These are phyloP conservation scores for Neopipo cinnamomea DNA, from an alignment of 2,113 vertebrate species.

Conservation along the genomic window DNA sequence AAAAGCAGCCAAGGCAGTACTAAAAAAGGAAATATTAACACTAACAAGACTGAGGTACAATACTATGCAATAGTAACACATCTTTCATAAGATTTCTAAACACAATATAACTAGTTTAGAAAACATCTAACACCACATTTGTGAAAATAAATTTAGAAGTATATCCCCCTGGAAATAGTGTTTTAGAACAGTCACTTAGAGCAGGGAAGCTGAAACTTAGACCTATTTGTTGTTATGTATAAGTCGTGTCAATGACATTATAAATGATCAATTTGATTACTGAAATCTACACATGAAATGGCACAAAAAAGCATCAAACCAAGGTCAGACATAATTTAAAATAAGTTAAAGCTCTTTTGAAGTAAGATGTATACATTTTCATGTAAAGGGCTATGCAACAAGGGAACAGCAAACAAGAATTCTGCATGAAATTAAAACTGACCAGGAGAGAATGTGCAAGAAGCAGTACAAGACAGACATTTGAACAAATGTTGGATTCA, in stretches of 20 bases:
- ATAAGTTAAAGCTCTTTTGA: neutral
- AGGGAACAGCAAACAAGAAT: neutral
- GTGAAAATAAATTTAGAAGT: conserved; percentile 35
- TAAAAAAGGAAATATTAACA: neutral
- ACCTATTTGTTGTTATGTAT: conserved; percentile 15
- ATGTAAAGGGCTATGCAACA: neutral
- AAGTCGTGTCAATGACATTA: neutral
- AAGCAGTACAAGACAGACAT: conserved; percentile 15
- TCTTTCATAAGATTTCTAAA: conserved; percentile 57
- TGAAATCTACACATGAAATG: neutral
- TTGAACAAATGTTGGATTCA: conserved; percentile 20
- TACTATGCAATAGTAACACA: conserved; percentile 48
- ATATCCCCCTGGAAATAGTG: conserved; percentile 40
- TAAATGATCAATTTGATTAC: neutral
- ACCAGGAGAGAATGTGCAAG: neutral
- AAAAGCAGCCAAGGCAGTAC: conserved; percentile 51
- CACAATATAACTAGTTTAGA: conserved; percentile 52
- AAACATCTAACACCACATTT: conserved; percentile 49
- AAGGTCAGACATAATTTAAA: neutral
- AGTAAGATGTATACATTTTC: neutral
- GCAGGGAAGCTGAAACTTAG: conserved; percentile 10
- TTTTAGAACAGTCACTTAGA: conserved; percentile 18
- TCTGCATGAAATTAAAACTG: neutral
- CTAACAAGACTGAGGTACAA: conserved; percentile 44
- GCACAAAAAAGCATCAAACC: neutral